These are phyloP conservation scores for Anabas testudineus DNA, from an alignment of 2,797 vertebrate species.

Conservation along the genomic window DNA sequence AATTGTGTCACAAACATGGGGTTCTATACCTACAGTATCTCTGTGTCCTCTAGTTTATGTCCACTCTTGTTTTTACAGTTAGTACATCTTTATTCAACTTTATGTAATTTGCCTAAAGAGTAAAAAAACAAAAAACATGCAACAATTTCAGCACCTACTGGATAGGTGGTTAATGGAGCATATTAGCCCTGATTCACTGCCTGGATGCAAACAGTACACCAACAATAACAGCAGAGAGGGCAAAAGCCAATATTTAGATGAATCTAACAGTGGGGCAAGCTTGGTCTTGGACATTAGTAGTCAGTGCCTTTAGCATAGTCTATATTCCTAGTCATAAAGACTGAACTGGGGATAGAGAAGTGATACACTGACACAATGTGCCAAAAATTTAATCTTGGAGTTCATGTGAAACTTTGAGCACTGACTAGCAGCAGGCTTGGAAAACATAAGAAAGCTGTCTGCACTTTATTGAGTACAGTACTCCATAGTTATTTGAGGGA, in stretches of 20 bases:
- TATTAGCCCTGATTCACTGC: conserved; percentile 44
- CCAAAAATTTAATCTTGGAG: background rate
- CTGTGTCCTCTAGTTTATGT: background rate
- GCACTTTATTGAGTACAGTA: background rate
- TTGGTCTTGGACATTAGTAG: conserved; percentile 12
- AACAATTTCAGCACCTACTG: too few species aligned
- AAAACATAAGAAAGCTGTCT: background rate
- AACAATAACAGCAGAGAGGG: conserved; percentile 36
- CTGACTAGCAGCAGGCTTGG: background rate
- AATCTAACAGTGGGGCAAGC: conserved; percentile 4
- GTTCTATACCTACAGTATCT: background rate
- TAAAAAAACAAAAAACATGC: too few species aligned
- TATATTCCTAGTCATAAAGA: background rate
- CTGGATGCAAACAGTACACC: conserved; percentile 33
- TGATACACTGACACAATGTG: background rate
- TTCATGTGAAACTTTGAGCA: background rate
- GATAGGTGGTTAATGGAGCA: conserved; percentile 27
- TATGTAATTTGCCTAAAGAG: background rate
- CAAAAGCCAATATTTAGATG: conserved; percentile 31
- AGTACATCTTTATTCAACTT: background rate
- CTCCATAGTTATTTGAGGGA: background rate
- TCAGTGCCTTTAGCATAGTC: background rate
- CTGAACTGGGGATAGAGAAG: background rate
- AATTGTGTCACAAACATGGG: background rate
- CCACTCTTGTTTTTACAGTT: background rate